These are phyloP conservation scores for Xylocampa areola DNA, from an alignment of 2,888 invertebrate species.

Conservation along the genomic window DNA sequence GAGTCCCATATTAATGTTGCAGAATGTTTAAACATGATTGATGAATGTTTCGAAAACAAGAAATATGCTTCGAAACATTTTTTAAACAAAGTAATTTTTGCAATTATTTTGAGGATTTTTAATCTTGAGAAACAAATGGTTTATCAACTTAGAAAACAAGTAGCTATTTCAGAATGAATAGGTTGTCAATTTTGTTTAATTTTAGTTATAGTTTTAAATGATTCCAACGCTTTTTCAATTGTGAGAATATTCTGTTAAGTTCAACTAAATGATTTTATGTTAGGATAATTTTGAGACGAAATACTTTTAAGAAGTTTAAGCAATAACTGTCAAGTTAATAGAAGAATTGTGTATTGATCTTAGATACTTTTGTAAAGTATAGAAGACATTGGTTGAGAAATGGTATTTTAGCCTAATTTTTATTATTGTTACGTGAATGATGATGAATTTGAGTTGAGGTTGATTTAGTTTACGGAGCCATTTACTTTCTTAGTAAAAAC, in stretches of 20 bases:
- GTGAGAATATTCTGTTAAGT: conserved; percentile 6
- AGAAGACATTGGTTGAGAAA: conserved; percentile 4
- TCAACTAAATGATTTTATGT: not conserved
- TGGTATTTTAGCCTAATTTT: conserved; percentile 15
- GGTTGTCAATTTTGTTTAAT: conserved; percentile 4
- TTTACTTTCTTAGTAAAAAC: conserved; percentile 10
- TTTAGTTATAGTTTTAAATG: conserved; percentile 3
- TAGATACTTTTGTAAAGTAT: conserved; percentile 5
- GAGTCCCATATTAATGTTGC: too few relatives aligned
- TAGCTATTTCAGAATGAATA: not conserved
- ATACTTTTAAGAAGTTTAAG: not conserved
- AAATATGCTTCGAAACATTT: not conserved
- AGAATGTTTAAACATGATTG: not conserved
- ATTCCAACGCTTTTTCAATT: not conserved
- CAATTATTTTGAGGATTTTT: not conserved
- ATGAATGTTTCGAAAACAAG: not conserved
- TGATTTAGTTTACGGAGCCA: conserved; percentile 21
- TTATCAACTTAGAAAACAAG: not conserved
- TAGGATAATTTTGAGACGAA: conserved; percentile 13
- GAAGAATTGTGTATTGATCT: conserved; percentile 11
- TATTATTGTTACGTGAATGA: conserved; percentile 5
- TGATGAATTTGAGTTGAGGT: conserved; percentile 8
- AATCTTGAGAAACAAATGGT: not conserved
- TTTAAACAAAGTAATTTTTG: not conserved
- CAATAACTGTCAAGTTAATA: not conserved